A percentile compares a stretch with the other conserved stretches of the same genome.
Conservation (phyloP, 2,113 vertebrate species). For the Montifringilla adamsi region DNA sequence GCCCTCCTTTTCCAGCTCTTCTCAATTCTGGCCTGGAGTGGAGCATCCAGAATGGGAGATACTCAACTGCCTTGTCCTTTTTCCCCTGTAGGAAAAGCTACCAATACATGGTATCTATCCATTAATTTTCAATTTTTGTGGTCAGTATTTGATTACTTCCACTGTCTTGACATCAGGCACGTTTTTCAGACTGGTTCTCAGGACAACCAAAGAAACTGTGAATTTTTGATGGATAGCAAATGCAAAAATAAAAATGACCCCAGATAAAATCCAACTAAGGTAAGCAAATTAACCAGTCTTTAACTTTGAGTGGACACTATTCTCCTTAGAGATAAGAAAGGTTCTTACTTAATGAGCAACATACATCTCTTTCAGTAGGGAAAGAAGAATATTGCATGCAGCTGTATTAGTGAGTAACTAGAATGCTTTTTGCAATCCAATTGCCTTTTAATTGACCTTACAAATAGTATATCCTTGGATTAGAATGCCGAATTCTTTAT, state of each 20-base stretch:
- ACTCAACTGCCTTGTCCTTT: not conserved
- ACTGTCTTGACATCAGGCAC: not conserved
- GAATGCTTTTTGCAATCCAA: not conserved
- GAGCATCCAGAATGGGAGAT: not conserved
- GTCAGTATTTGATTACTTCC: not conserved
- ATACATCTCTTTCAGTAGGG: not conserved
- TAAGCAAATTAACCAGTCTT: not conserved
- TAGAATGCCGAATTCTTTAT: not conserved
- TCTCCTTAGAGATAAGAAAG: not conserved
- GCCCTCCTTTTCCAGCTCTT: not conserved
- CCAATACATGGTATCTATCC: not conserved
- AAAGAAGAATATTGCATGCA: not conserved
- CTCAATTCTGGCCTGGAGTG: not conserved
- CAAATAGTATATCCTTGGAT: not conserved
- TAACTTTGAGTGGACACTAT: not conserved
- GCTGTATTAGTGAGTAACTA: not conserved
- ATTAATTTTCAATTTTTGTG: not conserved
- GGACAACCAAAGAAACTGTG: not conserved
- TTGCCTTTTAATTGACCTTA: not conserved
- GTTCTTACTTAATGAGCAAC: not conserved
- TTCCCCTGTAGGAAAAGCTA: not conserved
- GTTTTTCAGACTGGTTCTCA: not conserved
- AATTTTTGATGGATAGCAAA: not conserved
- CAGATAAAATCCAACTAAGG: not conserved
- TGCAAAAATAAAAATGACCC: not conserved